Percentiles rank a stretch among this genome's conserved stretches.
These are phyloP conservation scores for Epinotia bilunana DNA, from an alignment of 2,888 invertebrate genomes.

Conservation along the genomic window DNA sequence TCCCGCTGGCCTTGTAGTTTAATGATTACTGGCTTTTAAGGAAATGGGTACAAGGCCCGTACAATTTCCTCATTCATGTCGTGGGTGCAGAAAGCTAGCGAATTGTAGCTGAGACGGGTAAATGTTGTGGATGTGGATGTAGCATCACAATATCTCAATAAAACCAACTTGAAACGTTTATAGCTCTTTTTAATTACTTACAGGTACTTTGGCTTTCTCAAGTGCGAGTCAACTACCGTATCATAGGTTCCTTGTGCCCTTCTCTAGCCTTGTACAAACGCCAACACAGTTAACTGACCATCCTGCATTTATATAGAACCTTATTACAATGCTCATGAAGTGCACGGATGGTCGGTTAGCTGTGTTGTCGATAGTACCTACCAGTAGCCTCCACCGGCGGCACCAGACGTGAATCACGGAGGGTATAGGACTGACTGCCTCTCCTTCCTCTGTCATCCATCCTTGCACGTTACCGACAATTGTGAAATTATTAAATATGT, in stretches of 20 bases:
- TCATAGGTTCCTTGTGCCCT: not conserved
- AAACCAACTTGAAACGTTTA: no score
- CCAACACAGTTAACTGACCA: no score
- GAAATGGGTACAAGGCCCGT: not conserved
- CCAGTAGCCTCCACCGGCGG: not conserved
- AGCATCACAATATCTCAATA: not conserved
- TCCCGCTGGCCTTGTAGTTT: not conserved
- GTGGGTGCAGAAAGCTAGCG: not conserved
- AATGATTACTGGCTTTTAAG: not conserved
- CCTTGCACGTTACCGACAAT: conserved; percentile 13
- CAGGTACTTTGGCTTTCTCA: not conserved
- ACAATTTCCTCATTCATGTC: not conserved
- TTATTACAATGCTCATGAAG: no score
- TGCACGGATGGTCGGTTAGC: no score
- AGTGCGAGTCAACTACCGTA: not conserved
- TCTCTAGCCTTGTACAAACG: not conserved
- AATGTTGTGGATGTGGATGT: not conserved
- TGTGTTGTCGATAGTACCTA: no score
- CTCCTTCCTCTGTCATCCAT: not conserved
- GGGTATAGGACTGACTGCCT: conserved; percentile 20
- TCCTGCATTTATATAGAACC: no score
- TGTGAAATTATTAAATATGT: conserved; percentile 36
- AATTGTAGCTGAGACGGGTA: not conserved
- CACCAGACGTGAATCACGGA: conserved; percentile 2
- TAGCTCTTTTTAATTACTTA: no score